Evolutionary conservation across 37 sponge, comb jelly and placozoan species (phyloP), one percentile per base, ranked within the genome.

Genomic region (Amphimedon queenslandica): DNA sequence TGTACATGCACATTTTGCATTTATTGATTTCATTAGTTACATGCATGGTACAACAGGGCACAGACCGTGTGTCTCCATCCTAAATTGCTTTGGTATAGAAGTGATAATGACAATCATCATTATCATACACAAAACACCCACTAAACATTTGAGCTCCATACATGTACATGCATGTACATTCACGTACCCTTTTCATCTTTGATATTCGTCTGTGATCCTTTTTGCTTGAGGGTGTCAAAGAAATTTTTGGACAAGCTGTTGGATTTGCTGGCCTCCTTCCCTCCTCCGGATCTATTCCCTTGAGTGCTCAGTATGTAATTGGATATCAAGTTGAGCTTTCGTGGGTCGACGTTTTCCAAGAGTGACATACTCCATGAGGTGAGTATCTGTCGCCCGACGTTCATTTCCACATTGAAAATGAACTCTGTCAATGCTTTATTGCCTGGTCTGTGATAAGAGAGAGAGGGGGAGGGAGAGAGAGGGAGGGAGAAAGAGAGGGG

Each of bases 341-440:
- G 67, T 0, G 65, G 67, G 32, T 64, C 42, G 41, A 83, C 75
- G 30, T 70, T 64, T 56, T 83, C 77, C 0, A 77, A 56, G 4
- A 84, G 60, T 28, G 43, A 23, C 31, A 77, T 57, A 56, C 77
- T 84, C 78, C 84, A 84, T 5, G 11, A 20, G 2, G 55, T 77
- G 2, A 84, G 67, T 18, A 84, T 72, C 4, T 70, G 65, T 23
- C 72, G 40, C 1, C 73, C 71, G 1, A n/a, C 67, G 8, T 77
- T 64, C 23, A 41, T 39, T 2, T 57, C 64, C 3, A 78, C 31
- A 34, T 24, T 77, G 43, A 84, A 84, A 18, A 72, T 66, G 76
- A 84, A 84, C 43, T 77, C 84, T 69, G 74, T 67, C 31, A 58
- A 0, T 28, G 29, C 3, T 42, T 60, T 25, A 25, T 25, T n/a